phyloP scores from a whole-genome alignment of 2,113 vertebrate genomes.

The Cyrtonyx montezumae region DNA sequence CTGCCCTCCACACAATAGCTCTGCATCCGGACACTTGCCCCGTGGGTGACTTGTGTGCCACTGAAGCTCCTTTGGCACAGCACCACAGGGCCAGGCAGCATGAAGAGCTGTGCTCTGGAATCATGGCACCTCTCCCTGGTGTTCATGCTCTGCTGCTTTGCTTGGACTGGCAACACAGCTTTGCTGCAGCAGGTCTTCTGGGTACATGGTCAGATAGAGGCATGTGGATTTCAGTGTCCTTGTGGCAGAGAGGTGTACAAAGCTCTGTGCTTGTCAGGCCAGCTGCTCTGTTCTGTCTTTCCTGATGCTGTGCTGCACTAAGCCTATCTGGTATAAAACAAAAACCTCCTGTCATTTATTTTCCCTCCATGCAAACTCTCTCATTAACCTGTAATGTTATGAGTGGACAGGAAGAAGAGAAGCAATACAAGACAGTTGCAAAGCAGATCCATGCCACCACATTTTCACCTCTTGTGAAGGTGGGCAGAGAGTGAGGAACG shows the following conservation, averaged over 20 bases:
- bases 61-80: not conserved
- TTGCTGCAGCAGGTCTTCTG: not conserved
- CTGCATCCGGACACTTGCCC: not conserved
- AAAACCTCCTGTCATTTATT: not conserved
- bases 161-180: not conserved
- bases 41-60: not conserved
- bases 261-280: not conserved
- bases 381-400: not conserved
- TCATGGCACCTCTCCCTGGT: not conserved
- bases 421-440: not conserved
- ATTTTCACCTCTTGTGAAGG: not conserved
- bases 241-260: not conserved
- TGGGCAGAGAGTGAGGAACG: not conserved
- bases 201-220: not conserved
- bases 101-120: not conserved
- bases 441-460: not conserved
- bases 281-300: not conserved
- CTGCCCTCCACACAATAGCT: not conserved
- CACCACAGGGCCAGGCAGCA: rapidly evolving
- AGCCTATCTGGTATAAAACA: not conserved
- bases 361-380: not conserved
- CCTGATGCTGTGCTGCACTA: not conserved
- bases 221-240: not conserved
- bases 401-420: not conserved
- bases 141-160: not conserved